Evolutionary conservation across 2,113 vertebrate species (phyloP), one percentile per base, ranked within the genome.

Genomic region (Halcyon malimbica): DNA sequence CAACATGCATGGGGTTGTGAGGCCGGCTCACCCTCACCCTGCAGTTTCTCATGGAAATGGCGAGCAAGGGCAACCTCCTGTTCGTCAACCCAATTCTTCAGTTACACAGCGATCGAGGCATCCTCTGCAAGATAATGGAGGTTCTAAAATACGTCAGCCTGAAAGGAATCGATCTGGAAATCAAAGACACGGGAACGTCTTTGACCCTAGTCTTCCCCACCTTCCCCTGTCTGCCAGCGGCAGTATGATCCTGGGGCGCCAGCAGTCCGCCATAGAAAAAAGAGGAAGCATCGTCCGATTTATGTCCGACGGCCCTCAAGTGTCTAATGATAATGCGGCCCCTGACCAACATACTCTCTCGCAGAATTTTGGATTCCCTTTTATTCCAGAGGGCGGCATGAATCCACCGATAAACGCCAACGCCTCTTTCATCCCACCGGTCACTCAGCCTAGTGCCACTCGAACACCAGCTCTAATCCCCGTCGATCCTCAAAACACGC

Each of bases 311-410:
- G 97, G 98, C n/a, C 96, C 98, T 74, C 99, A 99, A 95, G 98
- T 99, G 57, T 97, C 99, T 25, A 97, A 98, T 0, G 99, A 99
- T 53, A 99, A 99, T 20, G 56, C 98, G 3, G 97, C 98, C 53
- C 97, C 99, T 35, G 99, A 99, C 83, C 99, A 99, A 90, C 99
- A 99, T 41, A 82, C 97, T 5, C 97, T 99, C 3, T 97, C 99
- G 29, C 99, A 99, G 95, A 99, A 99, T 95, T 99, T 99, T 96
- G 98, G 99, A 68, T 99, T 99, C 94, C 97, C 99, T 59, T 99
- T 99, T 95, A 99, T 99, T 89, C 98, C 99, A 0, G 99, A 99
- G 44, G 98, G 99, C 65, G 98, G 99, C 76, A 99, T 99, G 99
- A 99, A 99, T 94, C 99, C 99, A 41, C 98, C 99, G 5, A 99